Conservation (phyloP, 2,888 invertebrate genomes). For the Serripes groenlandicus region DNA sequence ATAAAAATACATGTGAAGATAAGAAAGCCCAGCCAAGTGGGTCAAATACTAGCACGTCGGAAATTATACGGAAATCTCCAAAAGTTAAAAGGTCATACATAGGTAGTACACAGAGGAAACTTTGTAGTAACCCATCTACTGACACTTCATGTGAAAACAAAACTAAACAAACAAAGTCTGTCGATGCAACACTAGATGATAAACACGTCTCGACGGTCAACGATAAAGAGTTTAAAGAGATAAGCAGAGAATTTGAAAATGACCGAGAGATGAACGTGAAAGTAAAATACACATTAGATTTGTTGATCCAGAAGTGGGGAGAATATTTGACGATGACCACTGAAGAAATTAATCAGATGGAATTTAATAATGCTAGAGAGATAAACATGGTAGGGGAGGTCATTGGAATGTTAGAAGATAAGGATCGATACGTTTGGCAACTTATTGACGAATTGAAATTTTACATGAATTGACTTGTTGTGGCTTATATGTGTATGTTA, state of each 20-base stretch:
- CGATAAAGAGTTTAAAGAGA: conserved; percentile 41
- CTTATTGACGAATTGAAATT: conserved; percentile 70
- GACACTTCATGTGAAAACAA: background rate
- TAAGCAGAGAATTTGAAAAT: conserved; percentile 48
- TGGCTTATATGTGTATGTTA: no score
- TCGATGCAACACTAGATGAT: background rate
- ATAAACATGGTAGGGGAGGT: conserved; percentile 67
- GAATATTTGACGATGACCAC: conserved; percentile 68
- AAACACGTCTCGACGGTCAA: conserved; percentile 1
- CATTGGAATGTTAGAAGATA: conserved; percentile 73
- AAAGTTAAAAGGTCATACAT: background rate
- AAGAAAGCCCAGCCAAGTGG: background rate
- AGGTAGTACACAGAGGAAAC: background rate
- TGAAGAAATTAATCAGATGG: conserved; percentile 65
- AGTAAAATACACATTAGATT: conserved; percentile 52
- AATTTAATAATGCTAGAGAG: conserved; percentile 63
- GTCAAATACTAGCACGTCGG: background rate
- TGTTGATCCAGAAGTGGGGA: conserved; percentile 70
- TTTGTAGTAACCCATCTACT: background rate
- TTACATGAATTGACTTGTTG: conserved; percentile 21
- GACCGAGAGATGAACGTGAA: conserved; percentile 61
- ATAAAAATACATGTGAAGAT: background rate
- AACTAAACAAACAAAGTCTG: background rate
- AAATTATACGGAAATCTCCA: background rate
- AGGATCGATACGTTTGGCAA: conserved; percentile 75